Conservation (phyloP, 1,140 invertebrate genomes). For the Meloidogyne chitwoodi region DNA sequence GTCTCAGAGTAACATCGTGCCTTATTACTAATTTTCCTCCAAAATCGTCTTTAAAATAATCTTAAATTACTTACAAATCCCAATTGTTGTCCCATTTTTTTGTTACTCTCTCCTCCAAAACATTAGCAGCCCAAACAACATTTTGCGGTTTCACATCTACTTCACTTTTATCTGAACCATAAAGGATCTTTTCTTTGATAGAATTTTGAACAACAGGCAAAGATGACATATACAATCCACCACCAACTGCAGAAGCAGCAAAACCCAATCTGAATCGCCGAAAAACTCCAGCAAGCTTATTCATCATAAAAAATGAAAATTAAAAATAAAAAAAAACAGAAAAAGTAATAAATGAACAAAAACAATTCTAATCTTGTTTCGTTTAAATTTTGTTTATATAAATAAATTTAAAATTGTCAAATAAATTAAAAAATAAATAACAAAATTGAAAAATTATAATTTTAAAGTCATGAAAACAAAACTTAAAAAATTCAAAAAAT, state of each 20-base stretch:
- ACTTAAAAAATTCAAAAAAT: too few relatives aligned
- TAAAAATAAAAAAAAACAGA: too few relatives aligned
- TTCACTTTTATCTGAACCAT: not conserved
- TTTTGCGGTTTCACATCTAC: not conserved
- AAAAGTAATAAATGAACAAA: too few relatives aligned
- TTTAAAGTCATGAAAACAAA: too few relatives aligned
- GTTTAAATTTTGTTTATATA: too few relatives aligned
- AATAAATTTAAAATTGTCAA: too few relatives aligned
- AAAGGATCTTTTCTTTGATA: not conserved
- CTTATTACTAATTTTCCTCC: too few relatives aligned
- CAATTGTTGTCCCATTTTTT: slow-evolving; percentile 50
- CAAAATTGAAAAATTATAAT: too few relatives aligned
- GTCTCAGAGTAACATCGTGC: too few relatives aligned
- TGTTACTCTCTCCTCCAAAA: not conserved
- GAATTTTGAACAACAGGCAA: not conserved
- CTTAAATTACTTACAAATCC: slow-evolving; percentile 51
- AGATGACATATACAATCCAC: not conserved
- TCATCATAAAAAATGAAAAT: not conserved
- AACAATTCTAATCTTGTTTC: too few relatives aligned
- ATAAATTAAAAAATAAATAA: too few relatives aligned
- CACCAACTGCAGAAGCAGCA: not conserved
- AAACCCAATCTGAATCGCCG: not conserved
- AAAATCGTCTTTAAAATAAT: too few relatives aligned
- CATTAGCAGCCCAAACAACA: not conserved
- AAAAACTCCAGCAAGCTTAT: not conserved